These are phyloP conservation scores for Odocoileus virginianus DNA, from an alignment of 2,113 vertebrate species.

Conservation along the genomic window DNA sequence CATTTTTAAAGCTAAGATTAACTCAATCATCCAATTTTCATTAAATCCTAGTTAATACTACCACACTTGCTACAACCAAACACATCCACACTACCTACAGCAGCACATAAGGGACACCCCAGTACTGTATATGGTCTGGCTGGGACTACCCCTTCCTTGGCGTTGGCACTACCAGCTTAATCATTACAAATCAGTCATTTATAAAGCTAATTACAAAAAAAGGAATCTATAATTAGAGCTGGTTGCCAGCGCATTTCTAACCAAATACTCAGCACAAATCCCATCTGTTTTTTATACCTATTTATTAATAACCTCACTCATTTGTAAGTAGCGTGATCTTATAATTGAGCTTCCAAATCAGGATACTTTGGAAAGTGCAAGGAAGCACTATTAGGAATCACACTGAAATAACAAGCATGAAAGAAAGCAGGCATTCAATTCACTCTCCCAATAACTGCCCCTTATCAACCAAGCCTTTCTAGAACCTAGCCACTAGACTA, in stretches of 20 bases:
- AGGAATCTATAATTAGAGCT: background rate
- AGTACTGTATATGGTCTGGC: background rate
- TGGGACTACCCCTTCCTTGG: background rate
- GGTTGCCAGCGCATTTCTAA: background rate
- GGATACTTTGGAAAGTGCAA: background rate
- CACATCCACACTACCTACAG: rapidly evolving
- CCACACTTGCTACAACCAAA: background rate
- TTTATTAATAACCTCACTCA: background rate
- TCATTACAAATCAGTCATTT: background rate
- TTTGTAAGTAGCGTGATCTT: background rate
- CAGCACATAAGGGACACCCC: background rate
- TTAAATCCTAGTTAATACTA: background rate
- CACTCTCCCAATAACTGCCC: background rate
- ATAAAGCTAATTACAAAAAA: background rate
- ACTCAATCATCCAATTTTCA: background rate
- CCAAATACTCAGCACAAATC: background rate
- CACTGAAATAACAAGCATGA: background rate
- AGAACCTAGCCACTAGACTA: background rate
- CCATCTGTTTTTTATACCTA: background rate
- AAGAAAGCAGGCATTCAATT: background rate
- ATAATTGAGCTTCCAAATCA: background rate
- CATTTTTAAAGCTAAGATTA: background rate
- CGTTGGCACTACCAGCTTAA: background rate
- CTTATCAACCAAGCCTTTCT: background rate
- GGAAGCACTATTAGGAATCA: background rate